These are phyloP conservation scores for Caenorhabditis imperialis DNA, from an alignment of 2,888 invertebrate species.

Conservation along the genomic window DNA sequence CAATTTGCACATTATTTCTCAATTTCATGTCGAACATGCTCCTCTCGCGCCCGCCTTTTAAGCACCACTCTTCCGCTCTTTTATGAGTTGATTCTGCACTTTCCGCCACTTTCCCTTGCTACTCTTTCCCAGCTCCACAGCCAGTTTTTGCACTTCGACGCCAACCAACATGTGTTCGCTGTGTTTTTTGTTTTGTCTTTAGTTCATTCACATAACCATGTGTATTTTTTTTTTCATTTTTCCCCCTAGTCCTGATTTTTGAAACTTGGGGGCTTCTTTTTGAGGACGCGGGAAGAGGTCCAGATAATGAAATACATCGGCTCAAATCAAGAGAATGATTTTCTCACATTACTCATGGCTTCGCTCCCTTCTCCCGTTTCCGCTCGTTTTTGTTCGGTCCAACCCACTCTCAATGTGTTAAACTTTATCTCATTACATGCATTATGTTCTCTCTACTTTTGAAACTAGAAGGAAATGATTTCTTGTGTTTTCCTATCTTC, in stretches of 20 bases:
- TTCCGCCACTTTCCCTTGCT: constrained; percentile 38
- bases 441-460: too few relatives aligned
- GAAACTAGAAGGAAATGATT: too few relatives aligned
- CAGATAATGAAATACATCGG: constrained; percentile 43
- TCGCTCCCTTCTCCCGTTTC: constrained; percentile 2
- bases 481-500: too few relatives aligned
- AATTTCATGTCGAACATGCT: constrained; percentile 24
- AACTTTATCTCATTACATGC: too few relatives aligned
- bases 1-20: neutral
- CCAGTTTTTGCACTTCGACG: constrained; percentile 18
- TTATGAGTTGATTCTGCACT: constrained; percentile 49
- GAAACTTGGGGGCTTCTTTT: constrained; percentile 36
- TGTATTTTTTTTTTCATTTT: too few relatives aligned
- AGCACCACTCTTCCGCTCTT: constrained; percentile 37
- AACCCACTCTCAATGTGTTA: neutral
- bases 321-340: constrained; percentile 42
- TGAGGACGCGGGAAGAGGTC: too few relatives aligned
- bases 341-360: constrained; percentile 49
- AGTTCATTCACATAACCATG: constrained; percentile 6
- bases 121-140: constrained; percentile 24
- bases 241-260: constrained; percentile 16
- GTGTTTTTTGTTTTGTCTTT: constrained; percentile 4
- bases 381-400: constrained; percentile 5
- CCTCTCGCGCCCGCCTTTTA: constrained; percentile 26
- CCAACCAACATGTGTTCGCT: constrained; percentile 38